Evolutionary conservation across 2,888 invertebrate species (phyloP), one percentile per base, ranked within the genome.

Genomic region (Ichneumoninae sp.): DNA sequence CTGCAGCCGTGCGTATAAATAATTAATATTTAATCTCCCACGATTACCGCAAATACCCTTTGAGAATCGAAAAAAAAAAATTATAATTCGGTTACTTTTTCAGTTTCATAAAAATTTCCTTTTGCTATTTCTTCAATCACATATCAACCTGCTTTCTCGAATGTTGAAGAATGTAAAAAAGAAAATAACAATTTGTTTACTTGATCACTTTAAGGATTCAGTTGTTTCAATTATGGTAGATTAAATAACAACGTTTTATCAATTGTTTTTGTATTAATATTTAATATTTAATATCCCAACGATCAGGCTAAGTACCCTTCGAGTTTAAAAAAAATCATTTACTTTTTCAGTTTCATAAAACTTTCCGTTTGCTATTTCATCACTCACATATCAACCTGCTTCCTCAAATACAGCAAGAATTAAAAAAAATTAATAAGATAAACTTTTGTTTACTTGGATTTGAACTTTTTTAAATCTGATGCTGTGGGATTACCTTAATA

Each of bases 241-340:
- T 26, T 30, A 22, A 30, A 26, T 30, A 13, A 10, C 50, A 7
- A 47, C 44, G 16, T 22, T 62, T 62, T 33, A 74, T 74, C 74
- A 50, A 74, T 62, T 30, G 4, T 3, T 40, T 44, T 40, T 47
- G 8, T 40, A 40, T 1, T 52, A 76, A 80, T 80, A 68, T 76
- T 72, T 60, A 40, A 80, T 71, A 40, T 54, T 44, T 50, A 19
- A 57, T 22, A 5, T 60, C 60, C 3, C 3, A 5, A 22, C 60
- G 30, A 60, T 60, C 6, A 30, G 1, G 16, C 13, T 5, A 60
- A 60, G 3, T 19, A 5, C 13, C 6, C 4, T 60, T 30, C 52
- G 16, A 26, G 13, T 1, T n/a, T 8, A 13, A 26, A 62, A 62
- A 33, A 6, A 13, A 33, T 3, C 0, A 16, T 52, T 7, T 5